A percentile compares a stretch with the other conserved stretches of the same genome.
Evolutionary conservation across 2,888 invertebrate species (phyloP).

Genomic region (Diarsia dahlii): DNA sequence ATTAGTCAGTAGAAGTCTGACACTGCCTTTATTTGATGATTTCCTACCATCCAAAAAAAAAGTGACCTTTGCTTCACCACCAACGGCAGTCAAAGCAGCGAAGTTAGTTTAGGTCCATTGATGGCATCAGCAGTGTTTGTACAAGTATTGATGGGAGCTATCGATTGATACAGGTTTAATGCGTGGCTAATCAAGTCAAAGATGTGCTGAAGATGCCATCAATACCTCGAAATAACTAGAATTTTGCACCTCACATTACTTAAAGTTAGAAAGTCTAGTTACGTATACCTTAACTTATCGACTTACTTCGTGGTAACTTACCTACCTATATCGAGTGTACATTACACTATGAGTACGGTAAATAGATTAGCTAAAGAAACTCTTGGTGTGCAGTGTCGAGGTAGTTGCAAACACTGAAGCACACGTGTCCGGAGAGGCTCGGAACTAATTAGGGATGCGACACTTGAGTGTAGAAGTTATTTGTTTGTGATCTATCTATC

Average conservation of each 20-base stretch:
- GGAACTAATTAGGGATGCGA: slow-evolving; percentile 3
- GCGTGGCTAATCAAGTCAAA: no score
- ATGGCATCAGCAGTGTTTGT: no score
- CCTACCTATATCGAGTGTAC: neutral
- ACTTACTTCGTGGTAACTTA: neutral
- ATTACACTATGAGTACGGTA: neutral
- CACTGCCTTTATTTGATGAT: no score
- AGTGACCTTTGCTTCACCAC: no score
- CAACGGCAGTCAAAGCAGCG: no score
- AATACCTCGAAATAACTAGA: neutral
- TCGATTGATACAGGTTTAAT: no score
- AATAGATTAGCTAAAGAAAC: neutral
- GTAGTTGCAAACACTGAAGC: neutral
- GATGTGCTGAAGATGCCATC: no score
- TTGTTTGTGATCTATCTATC: neutral
- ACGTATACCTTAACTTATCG: neutral
- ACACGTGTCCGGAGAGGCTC: neutral
- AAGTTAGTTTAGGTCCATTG: no score
- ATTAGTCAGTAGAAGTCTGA: no score
- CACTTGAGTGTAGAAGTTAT: neutral
- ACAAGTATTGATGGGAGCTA: no score
- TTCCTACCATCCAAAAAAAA: no score
- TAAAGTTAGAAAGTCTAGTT: neutral
- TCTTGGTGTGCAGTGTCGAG: neutral
- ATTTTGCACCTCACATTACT: neutral